Evolutionary conservation across 1,140 invertebrate species (phyloP).

Genomic region (Dufourea novaeangliae): DNA sequence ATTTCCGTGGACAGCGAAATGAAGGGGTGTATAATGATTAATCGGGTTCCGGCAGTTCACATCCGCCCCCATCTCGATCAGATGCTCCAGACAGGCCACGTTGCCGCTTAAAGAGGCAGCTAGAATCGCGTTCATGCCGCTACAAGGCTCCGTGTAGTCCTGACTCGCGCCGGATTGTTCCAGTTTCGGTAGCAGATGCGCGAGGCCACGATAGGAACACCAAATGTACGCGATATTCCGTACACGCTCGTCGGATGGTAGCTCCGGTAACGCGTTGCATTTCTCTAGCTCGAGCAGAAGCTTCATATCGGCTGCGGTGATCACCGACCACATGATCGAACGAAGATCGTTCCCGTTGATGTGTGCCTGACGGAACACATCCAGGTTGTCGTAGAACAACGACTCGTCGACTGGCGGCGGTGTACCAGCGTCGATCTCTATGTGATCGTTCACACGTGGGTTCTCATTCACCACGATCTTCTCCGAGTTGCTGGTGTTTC

Average conservation of each 20-base stretch:
- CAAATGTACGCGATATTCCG: conserved; percentile 75
- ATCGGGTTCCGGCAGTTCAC: conserved; percentile 74
- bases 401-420: conserved; percentile 77
- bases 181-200: conserved; percentile 69
- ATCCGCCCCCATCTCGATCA: conserved; percentile 75
- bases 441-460: conserved; percentile 54
- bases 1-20: conserved; percentile 83
- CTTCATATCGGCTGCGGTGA: conserved; percentile 75
- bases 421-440: conserved; percentile 77
- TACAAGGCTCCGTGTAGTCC: conserved; percentile 73
- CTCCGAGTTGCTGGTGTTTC: conserved; percentile 42
- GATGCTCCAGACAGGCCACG: conserved; percentile 71
- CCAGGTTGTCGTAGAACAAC: conserved; percentile 77
- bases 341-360: conserved; percentile 78
- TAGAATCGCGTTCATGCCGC: conserved; percentile 74
- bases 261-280: conserved; percentile 55
- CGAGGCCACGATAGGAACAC: conserved; percentile 75
- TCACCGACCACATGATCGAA: conserved; percentile 77
- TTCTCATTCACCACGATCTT: conserved; percentile 47
- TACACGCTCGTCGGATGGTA: conserved; percentile 51
- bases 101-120: conserved; percentile 73
- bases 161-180: conserved; percentile 69
- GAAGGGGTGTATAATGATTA: conserved; percentile 83
- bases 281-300: conserved; percentile 78
- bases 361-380: conserved; percentile 72